Evolutionary conservation across 2,888 invertebrate species (phyloP), one percentile per base, ranked within the genome.

Genomic region (Chesias legatella): DNA sequence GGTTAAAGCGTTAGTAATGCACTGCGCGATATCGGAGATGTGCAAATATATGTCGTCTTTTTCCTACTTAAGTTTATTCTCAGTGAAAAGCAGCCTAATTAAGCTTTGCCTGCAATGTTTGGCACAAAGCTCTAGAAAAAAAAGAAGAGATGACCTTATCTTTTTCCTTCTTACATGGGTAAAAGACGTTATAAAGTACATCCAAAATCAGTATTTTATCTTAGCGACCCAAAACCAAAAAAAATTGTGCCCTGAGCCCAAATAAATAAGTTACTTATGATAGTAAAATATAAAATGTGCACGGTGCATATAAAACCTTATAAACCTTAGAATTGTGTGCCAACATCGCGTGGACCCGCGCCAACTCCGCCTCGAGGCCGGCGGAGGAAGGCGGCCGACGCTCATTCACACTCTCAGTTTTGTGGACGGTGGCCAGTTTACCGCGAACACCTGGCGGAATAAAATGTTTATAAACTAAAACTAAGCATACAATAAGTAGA

Each of bases 291-390:
- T 70, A 67, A 73, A 72, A 80, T 79, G 85, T 86, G 85, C 86
- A 81, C 72, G 52, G 55, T 52, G 67, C 54, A 77, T 88, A 89
- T 89, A 90, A 90, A 90, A 91, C 90, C 90, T 90, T 88, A 84
- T 85, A 89, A 91, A 95, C 95, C 93, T 96, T 96, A 63, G 96
- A 96, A 90, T 96, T 95, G 85, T 95, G 94, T 52, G 96, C 96
- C 66, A 97, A 83, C 84, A 96, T 92, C 49, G 94, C 92, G 76
- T 96, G 93, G 40, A 97, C 95, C 44, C 95, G 90, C 52, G 94
- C 93, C 50, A 97, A 78, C 75, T 97, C 97, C 43, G 93, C 93
- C 56, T 94, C 93, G 33, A 95, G 84, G 48, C 93, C 37, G 38
- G 48, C 30, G 2, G 43, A 33, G 5, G 30, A 27, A 9, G 45